These are phyloP conservation scores for Tenualosa thibaudeaui DNA, from an alignment of 2,797 vertebrate species.

Conservation along the genomic window DNA sequence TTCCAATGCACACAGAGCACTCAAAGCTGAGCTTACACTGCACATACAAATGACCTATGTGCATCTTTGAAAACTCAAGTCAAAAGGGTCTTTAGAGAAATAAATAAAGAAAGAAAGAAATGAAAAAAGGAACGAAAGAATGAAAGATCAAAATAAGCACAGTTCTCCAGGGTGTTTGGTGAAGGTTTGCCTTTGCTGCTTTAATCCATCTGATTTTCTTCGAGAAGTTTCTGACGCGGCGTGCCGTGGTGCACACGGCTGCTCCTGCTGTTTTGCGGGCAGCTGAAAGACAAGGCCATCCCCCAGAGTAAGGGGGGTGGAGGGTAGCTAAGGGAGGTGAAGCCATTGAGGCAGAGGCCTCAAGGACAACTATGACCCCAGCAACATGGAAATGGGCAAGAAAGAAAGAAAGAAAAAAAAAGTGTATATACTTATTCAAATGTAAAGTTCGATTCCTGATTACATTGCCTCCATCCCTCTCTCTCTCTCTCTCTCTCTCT, in stretches of 20 bases:
- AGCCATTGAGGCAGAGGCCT: conserved; percentile 36
- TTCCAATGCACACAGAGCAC: neutral
- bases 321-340: neutral
- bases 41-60: conserved; percentile 6
- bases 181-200: neutral
- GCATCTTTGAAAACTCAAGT: neutral
- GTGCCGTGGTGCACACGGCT: neutral
- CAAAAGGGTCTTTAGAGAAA: neutral
- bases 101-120: neutral
- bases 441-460: conserved; percentile 6
- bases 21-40: neutral
- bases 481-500: conserved; percentile 25
- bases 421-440: conserved; percentile 8
- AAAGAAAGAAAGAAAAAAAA: neutral
- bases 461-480: conserved; percentile 51
- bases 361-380: conserved; percentile 40
- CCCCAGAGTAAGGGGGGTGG: neutral
- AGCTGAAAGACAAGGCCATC: conserved; percentile 1
- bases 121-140: neutral
- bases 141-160: neutral
- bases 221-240: neutral
- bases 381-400: neutral
- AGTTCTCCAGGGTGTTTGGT: neutral
- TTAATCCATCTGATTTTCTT: neutral
- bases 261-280: conserved; percentile 4